Evolutionary conservation across 2,113 vertebrate genomes (phyloP).

Genomic region (Sander vitreus): DNA sequence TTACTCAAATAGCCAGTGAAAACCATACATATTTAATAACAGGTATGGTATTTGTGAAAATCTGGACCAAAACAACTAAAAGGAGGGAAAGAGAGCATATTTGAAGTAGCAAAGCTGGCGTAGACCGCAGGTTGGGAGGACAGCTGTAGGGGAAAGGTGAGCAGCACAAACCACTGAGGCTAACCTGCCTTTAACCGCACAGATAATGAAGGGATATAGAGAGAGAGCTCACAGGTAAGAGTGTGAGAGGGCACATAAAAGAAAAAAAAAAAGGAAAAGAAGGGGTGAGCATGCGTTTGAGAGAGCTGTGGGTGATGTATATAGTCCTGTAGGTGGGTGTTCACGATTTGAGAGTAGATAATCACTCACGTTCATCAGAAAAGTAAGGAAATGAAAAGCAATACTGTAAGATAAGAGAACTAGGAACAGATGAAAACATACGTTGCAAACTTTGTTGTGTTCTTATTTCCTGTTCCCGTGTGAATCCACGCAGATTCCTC

Average conservation of each 20-base stretch:
- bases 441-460: slow-evolving; percentile 89
- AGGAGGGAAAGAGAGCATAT: background rate
- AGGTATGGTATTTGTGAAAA: slow-evolving; percentile 22
- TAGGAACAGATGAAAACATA: slow-evolving; percentile 75
- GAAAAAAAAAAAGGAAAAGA: background rate
- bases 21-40: background rate
- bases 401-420: background rate
- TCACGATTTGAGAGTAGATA: slow-evolving; percentile 13
- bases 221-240: slow-evolving; percentile 24
- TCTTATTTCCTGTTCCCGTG: slow-evolving; percentile 87
- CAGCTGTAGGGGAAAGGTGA: slow-evolving; percentile 41
- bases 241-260: background rate
- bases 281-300: background rate
- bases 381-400: background rate
- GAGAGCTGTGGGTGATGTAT: background rate
- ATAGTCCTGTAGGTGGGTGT: background rate
- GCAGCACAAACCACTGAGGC: slow-evolving; percentile 36
- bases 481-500: slow-evolving; percentile 83
- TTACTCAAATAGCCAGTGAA: background rate
- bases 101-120: background rate
- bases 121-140: slow-evolving; percentile 38
- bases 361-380: background rate
- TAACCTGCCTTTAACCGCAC: slow-evolving; percentile 27
- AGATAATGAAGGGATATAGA: slow-evolving; percentile 49
- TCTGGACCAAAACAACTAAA: background rate